phyloP scores from a whole-genome alignment of 2,113 vertebrate genomes.

The Rynchops niger region DNA sequence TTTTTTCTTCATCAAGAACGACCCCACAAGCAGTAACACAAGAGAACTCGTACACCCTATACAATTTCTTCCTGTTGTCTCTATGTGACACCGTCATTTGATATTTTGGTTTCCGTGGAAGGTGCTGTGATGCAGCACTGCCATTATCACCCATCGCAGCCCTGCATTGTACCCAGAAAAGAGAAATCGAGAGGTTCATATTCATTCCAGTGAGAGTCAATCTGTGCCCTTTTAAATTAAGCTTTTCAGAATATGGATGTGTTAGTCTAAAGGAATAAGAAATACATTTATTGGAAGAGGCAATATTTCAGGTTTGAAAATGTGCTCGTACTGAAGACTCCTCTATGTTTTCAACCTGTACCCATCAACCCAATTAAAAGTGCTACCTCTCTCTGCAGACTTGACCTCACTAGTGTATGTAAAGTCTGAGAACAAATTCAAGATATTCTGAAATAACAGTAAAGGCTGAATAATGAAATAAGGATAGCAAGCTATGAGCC shows the following conservation, averaged over 20 bases:
- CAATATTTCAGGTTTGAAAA: neutral
- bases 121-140: neutral
- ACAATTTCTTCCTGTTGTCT: neutral
- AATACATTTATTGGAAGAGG: neutral
- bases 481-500: neutral
- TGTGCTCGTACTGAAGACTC: neutral
- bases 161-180: neutral
- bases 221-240: neutral
- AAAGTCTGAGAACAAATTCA: neutral
- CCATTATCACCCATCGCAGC: neutral
- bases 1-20: neutral
- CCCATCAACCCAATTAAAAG: neutral
- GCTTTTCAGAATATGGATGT: neutral
- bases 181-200: neutral
- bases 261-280: neutral
- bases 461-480: neutral
- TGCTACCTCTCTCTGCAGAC: neutral
- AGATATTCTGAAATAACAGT: neutral
- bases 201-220: neutral
- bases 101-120: neutral
- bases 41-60: fast-evolving
- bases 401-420: neutral
- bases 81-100: neutral
- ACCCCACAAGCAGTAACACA: neutral
- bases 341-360: neutral